These are phyloP conservation scores for Oceanodroma leucorhoa DNA, from an alignment of 2,797 vertebrate genomes.

Conservation along the genomic window DNA sequence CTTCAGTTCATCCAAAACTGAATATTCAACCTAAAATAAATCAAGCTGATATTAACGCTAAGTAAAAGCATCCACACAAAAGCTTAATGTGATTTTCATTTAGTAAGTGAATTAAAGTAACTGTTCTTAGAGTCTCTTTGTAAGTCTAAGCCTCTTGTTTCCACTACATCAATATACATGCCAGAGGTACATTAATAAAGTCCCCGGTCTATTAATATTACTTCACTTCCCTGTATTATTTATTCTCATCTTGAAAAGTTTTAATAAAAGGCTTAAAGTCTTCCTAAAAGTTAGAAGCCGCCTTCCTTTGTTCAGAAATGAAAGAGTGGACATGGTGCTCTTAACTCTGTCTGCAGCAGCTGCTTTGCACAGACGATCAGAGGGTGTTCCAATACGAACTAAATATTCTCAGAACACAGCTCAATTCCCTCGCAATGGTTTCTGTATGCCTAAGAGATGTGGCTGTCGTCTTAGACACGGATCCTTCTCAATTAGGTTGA, in stretches of 20 bases:
- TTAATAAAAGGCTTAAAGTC: not conserved
- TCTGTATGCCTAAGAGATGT: accelerated
- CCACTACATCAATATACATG: not conserved
- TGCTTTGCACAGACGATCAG: not conserved
- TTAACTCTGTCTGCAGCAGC: not conserved
- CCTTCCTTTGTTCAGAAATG: not conserved
- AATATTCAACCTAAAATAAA: not conserved
- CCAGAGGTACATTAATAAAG: not conserved
- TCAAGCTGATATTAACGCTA: not conserved
- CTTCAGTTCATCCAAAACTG: not conserved
- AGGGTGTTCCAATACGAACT: not conserved
- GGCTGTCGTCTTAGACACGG: not conserved
- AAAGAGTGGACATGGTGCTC: not conserved
- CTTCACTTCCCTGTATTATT: not conserved
- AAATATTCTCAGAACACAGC: accelerated
- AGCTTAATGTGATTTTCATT: conserved; percentile 14
- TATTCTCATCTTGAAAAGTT: not conserved
- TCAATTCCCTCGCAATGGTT: not conserved
- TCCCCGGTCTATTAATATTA: not conserved
- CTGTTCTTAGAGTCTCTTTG: not conserved
- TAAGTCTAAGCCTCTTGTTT: not conserved
- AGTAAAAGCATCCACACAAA: not conserved
- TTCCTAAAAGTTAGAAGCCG: not conserved
- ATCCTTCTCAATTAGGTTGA: not conserved
- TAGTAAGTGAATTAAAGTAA: conserved; percentile 1